Percentiles rank a stretch among this genome's conserved stretches.
Conservation (phyloP, 1,140 invertebrate species). For the Melipona quadrifasciata region DNA sequence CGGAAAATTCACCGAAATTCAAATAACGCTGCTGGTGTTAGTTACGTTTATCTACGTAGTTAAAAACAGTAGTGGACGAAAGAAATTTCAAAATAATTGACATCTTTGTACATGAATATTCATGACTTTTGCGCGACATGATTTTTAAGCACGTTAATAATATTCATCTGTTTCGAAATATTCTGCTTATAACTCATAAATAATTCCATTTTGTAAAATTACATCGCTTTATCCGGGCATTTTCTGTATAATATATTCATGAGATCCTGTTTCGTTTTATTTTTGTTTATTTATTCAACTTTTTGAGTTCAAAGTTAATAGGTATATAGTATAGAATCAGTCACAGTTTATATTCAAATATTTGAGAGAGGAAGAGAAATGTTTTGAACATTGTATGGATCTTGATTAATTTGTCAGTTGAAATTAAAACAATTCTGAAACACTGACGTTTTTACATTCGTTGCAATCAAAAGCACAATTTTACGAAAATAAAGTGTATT, state of each 20-base stretch:
- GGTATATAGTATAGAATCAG: too few relatives aligned
- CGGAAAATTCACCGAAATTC: neutral
- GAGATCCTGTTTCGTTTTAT: neutral
- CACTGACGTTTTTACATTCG: too few relatives aligned
- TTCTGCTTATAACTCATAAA: neutral
- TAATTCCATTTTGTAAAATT: neutral
- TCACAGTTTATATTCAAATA: too few relatives aligned
- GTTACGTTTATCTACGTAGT: neutral
- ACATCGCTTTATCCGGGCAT: neutral
- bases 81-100: neutral
- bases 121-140: neutral
- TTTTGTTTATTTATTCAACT: too few relatives aligned
- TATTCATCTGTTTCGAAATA: neutral
- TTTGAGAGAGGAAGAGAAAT: too few relatives aligned
- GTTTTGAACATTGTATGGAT: too few relatives aligned
- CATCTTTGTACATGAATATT: neutral
- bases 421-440: too few relatives aligned
- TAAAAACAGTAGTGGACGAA: neutral
- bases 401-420: too few relatives aligned
- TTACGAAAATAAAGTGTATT: too few relatives aligned
- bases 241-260: neutral
- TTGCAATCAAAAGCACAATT: too few relatives aligned
- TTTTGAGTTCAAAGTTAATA: too few relatives aligned
- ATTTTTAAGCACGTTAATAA: neutral
- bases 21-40: neutral